Evolutionary conservation across 1,140 invertebrate species (phyloP), one percentile per base, ranked within the genome.

Genomic region (Gonatopus flavifemur): DNA sequence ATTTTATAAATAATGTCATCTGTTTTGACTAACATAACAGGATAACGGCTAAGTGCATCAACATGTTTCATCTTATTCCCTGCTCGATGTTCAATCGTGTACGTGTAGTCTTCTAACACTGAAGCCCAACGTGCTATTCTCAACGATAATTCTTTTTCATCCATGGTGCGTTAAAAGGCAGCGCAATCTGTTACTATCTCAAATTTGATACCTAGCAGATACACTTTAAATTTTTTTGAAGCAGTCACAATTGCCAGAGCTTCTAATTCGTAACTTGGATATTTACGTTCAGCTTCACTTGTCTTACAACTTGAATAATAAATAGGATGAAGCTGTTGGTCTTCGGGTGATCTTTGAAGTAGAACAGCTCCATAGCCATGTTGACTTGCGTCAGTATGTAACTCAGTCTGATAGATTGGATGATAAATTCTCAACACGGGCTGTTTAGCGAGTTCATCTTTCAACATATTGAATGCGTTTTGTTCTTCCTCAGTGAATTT

Each of bases 241-340:
- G 76, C 77, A 63, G 65, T 66, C 5, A 81, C 62, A 10, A 82
- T 70, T 1, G 80, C 78, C 36, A 83, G 55, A 21, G 71, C 70
- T 66, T 83, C 79, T 38, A 78, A 54, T 57, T 83, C 73, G 42
- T 77, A 79, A n/a, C n/a, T n/a, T 38, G 66, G 73, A 4, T 51
- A 54, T 41, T 78, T 8, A 33, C 32, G 13, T 15, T 9, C 5
- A 28, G 12, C 25, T 28, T 6, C 12, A 28, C 6, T 28, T 7
- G 25, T 6, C 25, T 7, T 7, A 7, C 6, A 28, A 6, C 25
- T 33, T 33, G 6, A 15, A 33, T 13, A 4, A 9, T 6, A 33
- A 9, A 4, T 33, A n/a, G 6, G 10, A 9, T 33, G 6, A 28
- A 28, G 12, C 6, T 28, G 12, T 28, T 28, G 6, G 6, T 7